Base-by-base conservation (phyloP, 2,113 vertebrate genomes). In the Clinocottus analis region DNA sequence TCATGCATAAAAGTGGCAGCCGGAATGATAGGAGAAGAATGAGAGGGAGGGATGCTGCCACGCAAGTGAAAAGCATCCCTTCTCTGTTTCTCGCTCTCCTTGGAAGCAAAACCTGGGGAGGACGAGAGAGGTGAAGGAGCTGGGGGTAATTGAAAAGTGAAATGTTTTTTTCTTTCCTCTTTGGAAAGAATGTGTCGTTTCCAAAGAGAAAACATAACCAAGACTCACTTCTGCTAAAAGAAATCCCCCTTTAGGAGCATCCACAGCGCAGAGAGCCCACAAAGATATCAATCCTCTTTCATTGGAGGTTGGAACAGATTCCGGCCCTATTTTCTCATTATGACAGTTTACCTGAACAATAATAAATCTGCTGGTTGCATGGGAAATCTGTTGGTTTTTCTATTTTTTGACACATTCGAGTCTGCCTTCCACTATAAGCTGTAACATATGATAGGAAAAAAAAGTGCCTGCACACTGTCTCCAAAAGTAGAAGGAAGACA, bases 1-100 rank as follows among this genome's bases (percentile, higher is more conserved):
- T 99, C 97, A 98, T 99, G 97, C 97, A 97, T 97, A 98, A 97
- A 94, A 99, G 96, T 97, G 96, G 96, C 93, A 94, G 96, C 93
- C 90, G 93, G 96, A 91, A 97, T 90, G 92, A 93, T 94, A 92
- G 89, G 95, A 93, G 96, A 95, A 96, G 96, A 97, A 97, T 95
- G 94, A 95, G 87, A 82, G 94, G 94, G 94, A 92, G 95, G 96
- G 94, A 91, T 93, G 94, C 94, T 92, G 94, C 94, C 94, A 93
- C 94, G 95, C 94, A 91, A 95, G 93, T 96, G 96, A 97, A 97
- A 97, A 95, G 95, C 95, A 95, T 89, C 87, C 80, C 72, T 72
- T 87, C 79, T 81, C 77, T 89, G 79, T 90, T 63, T 82, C 88
- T 84, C 53, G 53, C 79, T 94, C 89, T 92, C 90, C 72, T 86